A percentile compares a stretch with the other conserved stretches of the same genome.
phyloP scores from a whole-genome alignment of 2,888 invertebrate species.

The Trissolcus japonicus region DNA sequence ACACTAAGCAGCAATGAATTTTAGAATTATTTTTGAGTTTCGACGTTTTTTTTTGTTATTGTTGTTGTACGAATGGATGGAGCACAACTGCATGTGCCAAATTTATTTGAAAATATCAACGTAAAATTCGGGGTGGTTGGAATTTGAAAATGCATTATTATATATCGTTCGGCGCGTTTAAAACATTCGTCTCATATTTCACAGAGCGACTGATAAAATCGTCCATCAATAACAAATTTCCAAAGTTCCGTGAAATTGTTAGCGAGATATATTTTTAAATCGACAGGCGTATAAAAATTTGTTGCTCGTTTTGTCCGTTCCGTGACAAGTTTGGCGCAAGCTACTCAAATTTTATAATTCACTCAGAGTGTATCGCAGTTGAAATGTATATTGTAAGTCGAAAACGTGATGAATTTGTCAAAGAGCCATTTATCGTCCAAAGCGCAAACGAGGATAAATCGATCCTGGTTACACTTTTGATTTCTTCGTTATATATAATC shows the following conservation, averaged over 20 bases:
- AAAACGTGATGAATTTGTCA: slow-evolving; percentile 50
- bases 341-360: slow-evolving; percentile 51
- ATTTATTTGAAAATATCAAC: background rate
- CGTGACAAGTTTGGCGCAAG: slow-evolving; percentile 43
- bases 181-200: slow-evolving; percentile 6
- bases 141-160: slow-evolving; percentile 4
- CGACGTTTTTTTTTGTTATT: background rate
- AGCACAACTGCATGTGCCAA: background rate
- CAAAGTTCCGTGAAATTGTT: slow-evolving; percentile 14
- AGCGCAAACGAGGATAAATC: slow-evolving; percentile 50
- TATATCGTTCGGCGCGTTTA: slow-evolving; percentile 1
- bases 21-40: slow-evolving; percentile 1
- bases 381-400: slow-evolving; percentile 46
- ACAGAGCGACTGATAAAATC: slow-evolving; percentile 4
- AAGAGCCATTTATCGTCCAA: slow-evolving; percentile 47
- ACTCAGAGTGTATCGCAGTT: slow-evolving; percentile 28
- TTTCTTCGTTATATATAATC: slow-evolving; percentile 51
- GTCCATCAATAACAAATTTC: slow-evolving; percentile 16
- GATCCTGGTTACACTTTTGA: slow-evolving; percentile 48
- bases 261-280: slow-evolving; percentile 20
- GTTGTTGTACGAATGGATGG: background rate
- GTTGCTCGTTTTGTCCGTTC: slow-evolving; percentile 25
- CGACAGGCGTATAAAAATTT: slow-evolving; percentile 20
- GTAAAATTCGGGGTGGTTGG: background rate
- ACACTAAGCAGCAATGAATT: background rate